phyloP scores from a whole-genome alignment of 2,888 invertebrate genomes.

The Eucera pruinosa region DNA sequence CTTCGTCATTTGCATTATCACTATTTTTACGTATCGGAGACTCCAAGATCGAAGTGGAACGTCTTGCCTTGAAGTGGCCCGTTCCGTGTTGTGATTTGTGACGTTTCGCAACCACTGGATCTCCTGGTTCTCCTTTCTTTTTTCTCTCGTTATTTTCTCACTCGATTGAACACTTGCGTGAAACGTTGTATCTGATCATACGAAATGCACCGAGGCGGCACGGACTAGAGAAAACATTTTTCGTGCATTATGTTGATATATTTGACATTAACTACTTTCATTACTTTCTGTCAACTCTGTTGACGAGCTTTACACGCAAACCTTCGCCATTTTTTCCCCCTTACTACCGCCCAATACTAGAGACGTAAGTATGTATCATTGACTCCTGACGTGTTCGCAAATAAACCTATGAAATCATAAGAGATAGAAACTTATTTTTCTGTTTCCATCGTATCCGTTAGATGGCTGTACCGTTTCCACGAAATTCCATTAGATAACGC shows the following conservation, averaged over 20 bases:
- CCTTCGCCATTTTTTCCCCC: constrained; percentile 72
- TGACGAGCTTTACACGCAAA: constrained; percentile 66
- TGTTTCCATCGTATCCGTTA: constrained; percentile 43
- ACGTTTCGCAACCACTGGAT: constrained; percentile 77
- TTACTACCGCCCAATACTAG: constrained; percentile 24
- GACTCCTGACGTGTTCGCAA: constrained; percentile 59
- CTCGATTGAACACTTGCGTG: constrained; percentile 33
- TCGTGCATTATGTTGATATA: constrained; percentile 57
- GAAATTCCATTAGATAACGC: not conserved
- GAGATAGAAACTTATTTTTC: constrained; percentile 36
- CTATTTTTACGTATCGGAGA: constrained; percentile 37
- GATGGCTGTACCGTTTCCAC: constrained; percentile 46
- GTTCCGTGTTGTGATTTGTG: constrained; percentile 70
- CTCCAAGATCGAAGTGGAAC: constrained; percentile 30
- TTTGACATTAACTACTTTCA: constrained; percentile 71
- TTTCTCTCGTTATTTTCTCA: constrained; percentile 14
- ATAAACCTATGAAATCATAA: constrained; percentile 48
- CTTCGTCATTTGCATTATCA: constrained; percentile 47
- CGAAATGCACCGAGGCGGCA: constrained; percentile 59
- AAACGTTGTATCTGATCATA: constrained; percentile 59
- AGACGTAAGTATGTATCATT: constrained; percentile 38
- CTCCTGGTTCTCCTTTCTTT: constrained; percentile 34
- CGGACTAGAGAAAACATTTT: constrained; percentile 67
- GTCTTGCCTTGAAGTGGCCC: constrained; percentile 71
- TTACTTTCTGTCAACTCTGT: constrained; percentile 60